phyloP scores from a whole-genome alignment of 92 coral and sea anemone genomes.

The Pocillopora meandrina region DNA sequence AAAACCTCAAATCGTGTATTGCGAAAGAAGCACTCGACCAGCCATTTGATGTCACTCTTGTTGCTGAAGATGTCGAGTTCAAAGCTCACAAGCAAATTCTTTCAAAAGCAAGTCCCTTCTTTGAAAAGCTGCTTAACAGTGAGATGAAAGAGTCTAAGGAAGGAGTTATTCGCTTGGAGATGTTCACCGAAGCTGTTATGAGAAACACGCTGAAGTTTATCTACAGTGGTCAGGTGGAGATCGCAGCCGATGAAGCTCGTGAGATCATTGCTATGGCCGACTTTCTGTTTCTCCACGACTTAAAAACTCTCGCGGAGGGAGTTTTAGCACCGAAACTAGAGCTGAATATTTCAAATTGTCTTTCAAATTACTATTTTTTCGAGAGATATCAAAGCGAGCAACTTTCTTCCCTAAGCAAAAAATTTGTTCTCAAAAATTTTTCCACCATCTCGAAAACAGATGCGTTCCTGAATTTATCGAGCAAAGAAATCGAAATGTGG shows the following conservation, averaged over 20 bases:
- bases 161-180: neutral
- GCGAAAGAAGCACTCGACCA: no score
- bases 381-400: neutral
- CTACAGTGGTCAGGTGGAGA: neutral
- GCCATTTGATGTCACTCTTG: no score
- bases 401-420: neutral
- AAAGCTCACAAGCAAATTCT: no score
- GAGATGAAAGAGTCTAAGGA: constrained; percentile 17
- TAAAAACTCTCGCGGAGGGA: constrained; percentile 12
- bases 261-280: neutral
- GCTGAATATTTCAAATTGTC: constrained; percentile 11
- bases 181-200: constrained; percentile 4
- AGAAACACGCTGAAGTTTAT: constrained; percentile 2
- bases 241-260: neutral
- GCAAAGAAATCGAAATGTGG: constrained; percentile 22
- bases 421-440: neutral
- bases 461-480: neutral
- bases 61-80: no score
- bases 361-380: neutral
- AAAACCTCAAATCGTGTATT: no score
- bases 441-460: neutral
- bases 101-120: no score
- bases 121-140: neutral
- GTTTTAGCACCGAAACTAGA: neutral
- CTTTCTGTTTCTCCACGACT: neutral